These are phyloP conservation scores for Ciconia boyciana DNA, from an alignment of 2,113 vertebrate genomes.

Conservation along the genomic window DNA sequence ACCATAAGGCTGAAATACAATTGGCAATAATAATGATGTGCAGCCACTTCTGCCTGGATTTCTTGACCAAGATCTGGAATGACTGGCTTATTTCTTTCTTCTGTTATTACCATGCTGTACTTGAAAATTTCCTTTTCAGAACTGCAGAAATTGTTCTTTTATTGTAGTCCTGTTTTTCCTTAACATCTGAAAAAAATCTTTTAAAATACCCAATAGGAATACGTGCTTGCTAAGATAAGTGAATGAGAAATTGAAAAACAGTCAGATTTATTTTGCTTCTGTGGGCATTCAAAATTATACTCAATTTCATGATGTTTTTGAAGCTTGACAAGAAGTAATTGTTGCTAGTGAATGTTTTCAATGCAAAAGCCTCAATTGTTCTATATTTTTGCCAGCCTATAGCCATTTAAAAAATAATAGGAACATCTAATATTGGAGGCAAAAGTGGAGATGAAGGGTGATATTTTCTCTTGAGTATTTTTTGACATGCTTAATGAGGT, in stretches of 20 bases:
- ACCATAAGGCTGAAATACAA: not conserved
- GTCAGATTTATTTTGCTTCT: not conserved
- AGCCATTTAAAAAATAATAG: not conserved
- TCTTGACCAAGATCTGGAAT: not conserved
- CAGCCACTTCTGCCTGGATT: not conserved
- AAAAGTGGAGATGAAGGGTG: not conserved
- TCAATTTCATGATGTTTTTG: not conserved
- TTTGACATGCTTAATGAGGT: not conserved
- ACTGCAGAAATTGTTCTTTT: not conserved
- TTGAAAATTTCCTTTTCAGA: not conserved
- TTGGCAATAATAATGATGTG: not conserved
- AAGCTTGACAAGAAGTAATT: not conserved
- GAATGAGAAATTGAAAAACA: not conserved
- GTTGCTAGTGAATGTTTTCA: not conserved
- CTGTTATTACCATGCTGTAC: not conserved
- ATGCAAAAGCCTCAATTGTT: not conserved
- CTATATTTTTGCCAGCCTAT: not conserved
- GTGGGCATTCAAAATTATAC: not conserved
- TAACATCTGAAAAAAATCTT: not conserved
- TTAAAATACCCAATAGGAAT: not conserved
- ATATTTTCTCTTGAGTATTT: not conserved
- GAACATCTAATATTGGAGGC: not conserved
- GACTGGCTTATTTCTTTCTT: not conserved
- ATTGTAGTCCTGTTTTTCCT: not conserved
- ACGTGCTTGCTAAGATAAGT: not conserved